Evolutionary conservation across 2,888 invertebrate genomes (phyloP).

Genomic region (Lysandra coridon): DNA sequence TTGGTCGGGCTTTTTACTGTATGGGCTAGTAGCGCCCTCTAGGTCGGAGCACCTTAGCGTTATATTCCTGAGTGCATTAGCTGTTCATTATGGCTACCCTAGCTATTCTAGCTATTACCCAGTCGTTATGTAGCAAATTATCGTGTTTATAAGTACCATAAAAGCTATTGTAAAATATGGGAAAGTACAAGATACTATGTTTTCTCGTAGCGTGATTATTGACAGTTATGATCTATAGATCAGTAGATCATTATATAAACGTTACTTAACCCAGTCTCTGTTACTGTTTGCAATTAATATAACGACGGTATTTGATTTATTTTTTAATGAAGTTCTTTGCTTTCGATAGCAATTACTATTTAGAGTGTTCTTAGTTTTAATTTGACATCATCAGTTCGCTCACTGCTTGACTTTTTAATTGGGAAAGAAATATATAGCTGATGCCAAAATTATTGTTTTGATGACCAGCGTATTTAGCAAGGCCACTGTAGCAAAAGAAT

Average conservation of each 20-base stretch:
- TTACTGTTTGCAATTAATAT: not conserved
- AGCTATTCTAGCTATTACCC: too few species aligned
- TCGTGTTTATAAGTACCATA: not conserved
- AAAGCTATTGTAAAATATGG: not conserved
- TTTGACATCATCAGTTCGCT: too few species aligned
- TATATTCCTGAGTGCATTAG: too few species aligned
- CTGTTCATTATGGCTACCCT: too few species aligned
- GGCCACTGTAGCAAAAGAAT: too few species aligned
- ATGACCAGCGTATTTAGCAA: too few species aligned
- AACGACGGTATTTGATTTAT: not conserved
- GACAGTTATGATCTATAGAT: slow-evolving; percentile 18
- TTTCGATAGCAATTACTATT: not conserved
- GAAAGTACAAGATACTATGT: not conserved
- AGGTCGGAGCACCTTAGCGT: too few species aligned
- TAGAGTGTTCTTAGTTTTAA: not conserved
- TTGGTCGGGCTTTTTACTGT: too few species aligned
- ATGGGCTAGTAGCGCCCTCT: too few species aligned
- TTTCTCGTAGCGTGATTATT: slow-evolving; percentile 16
- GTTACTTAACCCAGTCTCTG: slow-evolving; percentile 16
- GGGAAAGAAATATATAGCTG: too few species aligned
- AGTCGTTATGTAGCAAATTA: not conserved
- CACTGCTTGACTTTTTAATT: too few species aligned
- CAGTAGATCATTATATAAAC: slow-evolving; percentile 21
- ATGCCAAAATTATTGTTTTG: too few species aligned
- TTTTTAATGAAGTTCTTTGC: not conserved